Percentiles rank a stretch among this genome's conserved stretches.
Evolutionary conservation across 2,888 invertebrate genomes (phyloP).

Genomic region (Leucophenga montana): DNA sequence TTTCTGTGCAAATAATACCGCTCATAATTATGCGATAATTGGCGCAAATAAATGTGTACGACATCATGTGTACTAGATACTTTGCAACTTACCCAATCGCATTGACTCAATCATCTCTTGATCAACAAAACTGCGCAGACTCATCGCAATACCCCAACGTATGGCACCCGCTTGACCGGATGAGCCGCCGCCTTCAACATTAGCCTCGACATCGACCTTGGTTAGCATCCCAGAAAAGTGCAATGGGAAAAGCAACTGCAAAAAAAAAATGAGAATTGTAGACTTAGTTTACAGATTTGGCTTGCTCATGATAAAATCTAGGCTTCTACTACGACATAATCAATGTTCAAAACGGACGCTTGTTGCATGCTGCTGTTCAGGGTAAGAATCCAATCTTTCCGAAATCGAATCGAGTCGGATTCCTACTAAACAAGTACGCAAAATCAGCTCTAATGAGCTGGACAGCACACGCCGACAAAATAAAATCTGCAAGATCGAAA

Average conservation of each 20-base stretch:
- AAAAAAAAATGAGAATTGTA: slow-evolving; percentile 40
- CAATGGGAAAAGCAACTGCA: slow-evolving; percentile 87
- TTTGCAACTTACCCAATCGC: slow-evolving; percentile 81
- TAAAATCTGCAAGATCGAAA: too few species aligned
- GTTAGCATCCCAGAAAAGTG: slow-evolving; percentile 84
- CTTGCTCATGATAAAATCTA: too few species aligned
- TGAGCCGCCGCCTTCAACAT: slow-evolving; percentile 81
- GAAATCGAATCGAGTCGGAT: too few species aligned
- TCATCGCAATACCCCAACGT: slow-evolving; percentile 89
- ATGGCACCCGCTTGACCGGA: slow-evolving; percentile 92
- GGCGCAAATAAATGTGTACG: neutral
- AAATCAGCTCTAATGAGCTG: too few species aligned
- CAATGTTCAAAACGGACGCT: too few species aligned
- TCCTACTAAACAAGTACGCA: too few species aligned
- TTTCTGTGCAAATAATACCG: neutral
- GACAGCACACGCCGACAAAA: too few species aligned
- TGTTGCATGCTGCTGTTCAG: too few species aligned
- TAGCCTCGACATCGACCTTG: slow-evolving; percentile 88
- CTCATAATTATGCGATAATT: too few species aligned
- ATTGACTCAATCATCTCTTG: slow-evolving; percentile 84
- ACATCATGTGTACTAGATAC: neutral
- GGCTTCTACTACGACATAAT: too few species aligned
- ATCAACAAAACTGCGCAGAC: slow-evolving; percentile 87
- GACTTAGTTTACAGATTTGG: too few species aligned
- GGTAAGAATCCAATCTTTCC: too few species aligned